Evolutionary conservation across 2,888 invertebrate species (phyloP).

Genomic region (Orchesellides sinensis): DNA sequence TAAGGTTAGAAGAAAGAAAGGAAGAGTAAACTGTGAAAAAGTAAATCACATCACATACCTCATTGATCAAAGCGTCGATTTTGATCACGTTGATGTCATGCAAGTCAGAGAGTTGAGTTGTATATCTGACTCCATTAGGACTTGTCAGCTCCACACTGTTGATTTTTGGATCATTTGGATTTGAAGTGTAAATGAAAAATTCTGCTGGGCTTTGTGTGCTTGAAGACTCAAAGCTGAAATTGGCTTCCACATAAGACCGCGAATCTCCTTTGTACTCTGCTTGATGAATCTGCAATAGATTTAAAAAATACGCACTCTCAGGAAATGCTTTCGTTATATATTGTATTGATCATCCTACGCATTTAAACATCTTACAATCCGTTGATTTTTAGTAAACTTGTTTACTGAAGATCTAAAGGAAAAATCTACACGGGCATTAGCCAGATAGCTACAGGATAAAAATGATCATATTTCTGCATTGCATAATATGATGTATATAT

Average conservation of each 20-base stretch:
- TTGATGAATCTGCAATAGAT: constrained; percentile 72
- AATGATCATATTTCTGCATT: too few species aligned
- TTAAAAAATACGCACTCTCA: constrained; percentile 32
- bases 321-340: too few species aligned
- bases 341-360: too few species aligned
- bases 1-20: neutral
- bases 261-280: constrained; percentile 74
- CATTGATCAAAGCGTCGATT: constrained; percentile 73
- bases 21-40: too few species aligned
- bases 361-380: too few species aligned
- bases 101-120: constrained; percentile 73
- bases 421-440: too few species aligned
- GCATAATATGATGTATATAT: too few species aligned
- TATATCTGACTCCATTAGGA: constrained; percentile 72
- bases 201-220: constrained; percentile 71
- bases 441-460: too few species aligned
- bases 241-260: constrained; percentile 72
- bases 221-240: constrained; percentile 73
- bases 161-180: constrained; percentile 74
- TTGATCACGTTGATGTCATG: constrained; percentile 74
- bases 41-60: constrained; percentile 63
- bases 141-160: constrained; percentile 73
- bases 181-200: constrained; percentile 74
- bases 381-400: too few species aligned
- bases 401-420: too few species aligned